Evolutionary conservation across 2,888 invertebrate species (phyloP).

Genomic region (Thumatha senex): DNA sequence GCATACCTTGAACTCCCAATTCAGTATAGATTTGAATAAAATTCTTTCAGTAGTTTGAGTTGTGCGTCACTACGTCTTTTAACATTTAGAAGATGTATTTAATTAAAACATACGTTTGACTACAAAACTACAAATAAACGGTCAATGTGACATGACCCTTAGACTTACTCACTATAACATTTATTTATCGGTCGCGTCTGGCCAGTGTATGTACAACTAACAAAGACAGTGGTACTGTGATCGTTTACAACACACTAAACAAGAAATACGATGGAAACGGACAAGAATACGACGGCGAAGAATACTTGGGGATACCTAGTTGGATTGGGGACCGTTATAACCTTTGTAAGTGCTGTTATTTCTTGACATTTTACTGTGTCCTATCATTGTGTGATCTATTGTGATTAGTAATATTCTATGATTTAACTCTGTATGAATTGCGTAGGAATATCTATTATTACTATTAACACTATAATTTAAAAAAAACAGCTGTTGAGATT

Average conservation of each 20-base stretch:
- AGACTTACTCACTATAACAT: conserved; percentile 9
- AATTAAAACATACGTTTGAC: too few relatives aligned
- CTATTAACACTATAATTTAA: too few relatives aligned
- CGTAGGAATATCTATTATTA: too few relatives aligned
- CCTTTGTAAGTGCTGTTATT: conserved; percentile 81
- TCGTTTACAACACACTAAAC: conserved; percentile 5
- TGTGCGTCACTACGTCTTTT: too few relatives aligned
- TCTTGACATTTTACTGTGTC: background rate
- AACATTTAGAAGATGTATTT: too few relatives aligned
- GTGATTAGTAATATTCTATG: background rate
- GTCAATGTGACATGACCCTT: conserved; percentile 18
- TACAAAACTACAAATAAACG: conserved; percentile 3
- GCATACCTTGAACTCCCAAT: too few relatives aligned
- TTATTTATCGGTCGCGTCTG: conserved; percentile 32
- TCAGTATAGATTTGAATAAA: too few relatives aligned
- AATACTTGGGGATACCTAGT: conserved; percentile 86
- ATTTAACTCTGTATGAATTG: too few relatives aligned
- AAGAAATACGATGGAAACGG: conserved; percentile 14
- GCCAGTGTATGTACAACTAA: conserved; percentile 22
- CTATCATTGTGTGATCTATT: background rate
- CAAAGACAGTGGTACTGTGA: conserved; percentile 31
- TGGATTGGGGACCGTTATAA: conserved; percentile 84
- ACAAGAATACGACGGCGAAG: conserved; percentile 26
- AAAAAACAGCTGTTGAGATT: too few relatives aligned
- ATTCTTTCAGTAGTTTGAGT: too few relatives aligned